phyloP scores from a whole-genome alignment of 2,797 vertebrate genomes.

The Cynodonichthys magdalenae region DNA sequence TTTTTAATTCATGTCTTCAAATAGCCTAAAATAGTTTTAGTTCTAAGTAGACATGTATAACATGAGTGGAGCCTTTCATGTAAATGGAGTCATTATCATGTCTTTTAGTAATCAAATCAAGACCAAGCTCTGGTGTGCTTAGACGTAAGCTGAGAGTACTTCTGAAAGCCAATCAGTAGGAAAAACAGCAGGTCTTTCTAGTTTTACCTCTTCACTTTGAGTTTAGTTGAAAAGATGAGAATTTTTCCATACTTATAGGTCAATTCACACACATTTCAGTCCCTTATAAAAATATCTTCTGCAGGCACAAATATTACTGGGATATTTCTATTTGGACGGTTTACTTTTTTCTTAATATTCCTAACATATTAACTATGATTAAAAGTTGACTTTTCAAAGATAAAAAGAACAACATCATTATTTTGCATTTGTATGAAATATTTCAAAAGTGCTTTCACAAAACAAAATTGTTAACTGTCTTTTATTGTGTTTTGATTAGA shows the following conservation, averaged over 20 bases:
- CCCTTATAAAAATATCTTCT: neutral
- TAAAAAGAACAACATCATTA: no score
- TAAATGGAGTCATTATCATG: constrained; percentile 70
- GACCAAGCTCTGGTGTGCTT: constrained; percentile 51
- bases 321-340: no score
- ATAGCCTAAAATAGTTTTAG: constrained; percentile 25
- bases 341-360: no score
- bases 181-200: constrained; percentile 40
- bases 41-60: constrained; percentile 34
- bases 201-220: constrained; percentile 25
- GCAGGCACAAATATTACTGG: neutral
- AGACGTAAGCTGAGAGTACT: constrained; percentile 39
- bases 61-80: constrained; percentile 41
- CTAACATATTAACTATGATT: no score
- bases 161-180: constrained; percentile 35
- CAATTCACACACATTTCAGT: constrained; percentile 14
- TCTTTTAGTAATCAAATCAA: constrained; percentile 75
- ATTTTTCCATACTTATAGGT: constrained; percentile 18
- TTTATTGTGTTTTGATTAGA: no score
- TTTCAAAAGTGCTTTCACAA: no score
- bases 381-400: no score
- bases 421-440: no score
- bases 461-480: no score
- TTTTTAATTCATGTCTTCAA: constrained; percentile 20
- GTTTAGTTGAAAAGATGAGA: constrained; percentile 26